Conservation (phyloP, 1,140 invertebrate genomes). For the Zeugodacus cucurbitae region DNA sequence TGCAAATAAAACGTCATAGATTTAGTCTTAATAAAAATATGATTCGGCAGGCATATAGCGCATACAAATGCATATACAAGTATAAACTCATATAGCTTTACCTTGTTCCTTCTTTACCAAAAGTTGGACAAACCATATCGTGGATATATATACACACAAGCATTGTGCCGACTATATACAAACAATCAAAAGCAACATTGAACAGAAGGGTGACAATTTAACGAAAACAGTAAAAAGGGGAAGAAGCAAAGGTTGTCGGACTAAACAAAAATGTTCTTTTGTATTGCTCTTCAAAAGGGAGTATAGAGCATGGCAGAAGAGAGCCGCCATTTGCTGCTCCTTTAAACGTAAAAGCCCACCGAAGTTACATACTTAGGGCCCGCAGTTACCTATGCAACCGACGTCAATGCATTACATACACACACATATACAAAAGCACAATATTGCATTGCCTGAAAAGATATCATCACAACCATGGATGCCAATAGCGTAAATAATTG, state of each 20-base stretch:
- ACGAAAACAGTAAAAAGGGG: background rate
- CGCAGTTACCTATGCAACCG: conserved; percentile 3
- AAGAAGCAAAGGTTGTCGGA: conserved; percentile 6
- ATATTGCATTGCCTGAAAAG: background rate
- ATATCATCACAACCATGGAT: background rate
- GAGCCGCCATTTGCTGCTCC: conserved; percentile 19
- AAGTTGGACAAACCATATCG: background rate
- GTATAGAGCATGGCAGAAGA: background rate
- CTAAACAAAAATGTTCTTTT: background rate
- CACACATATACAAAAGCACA: background rate
- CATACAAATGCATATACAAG: background rate
- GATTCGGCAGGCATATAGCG: background rate
- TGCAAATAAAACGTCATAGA: too few relatives aligned
- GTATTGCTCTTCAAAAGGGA: background rate
- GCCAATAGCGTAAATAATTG: background rate
- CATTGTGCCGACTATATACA: background rate
- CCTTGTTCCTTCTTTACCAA: background rate
- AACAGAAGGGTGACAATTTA: conserved; percentile 12
- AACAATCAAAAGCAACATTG: background rate
- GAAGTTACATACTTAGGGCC: background rate
- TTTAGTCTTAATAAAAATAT: background rate
- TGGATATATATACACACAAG: background rate
- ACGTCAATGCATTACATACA: background rate
- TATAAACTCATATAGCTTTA: background rate
- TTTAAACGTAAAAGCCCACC: background rate